These are phyloP conservation scores for Acanthisitta chloris DNA, from an alignment of 2,113 vertebrate genomes.

Conservation along the genomic window DNA sequence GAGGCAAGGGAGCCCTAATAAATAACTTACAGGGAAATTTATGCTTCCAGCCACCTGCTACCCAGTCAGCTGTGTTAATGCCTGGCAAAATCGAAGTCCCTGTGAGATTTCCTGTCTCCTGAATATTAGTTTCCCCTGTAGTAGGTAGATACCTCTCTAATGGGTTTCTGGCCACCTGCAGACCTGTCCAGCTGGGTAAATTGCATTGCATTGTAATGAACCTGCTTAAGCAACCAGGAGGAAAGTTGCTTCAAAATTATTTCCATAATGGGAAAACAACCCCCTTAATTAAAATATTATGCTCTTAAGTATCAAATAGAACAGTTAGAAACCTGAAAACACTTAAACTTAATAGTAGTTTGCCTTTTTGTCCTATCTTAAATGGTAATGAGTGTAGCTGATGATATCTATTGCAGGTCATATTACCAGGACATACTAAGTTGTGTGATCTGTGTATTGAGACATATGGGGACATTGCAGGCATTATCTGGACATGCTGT, in stretches of 20 bases:
- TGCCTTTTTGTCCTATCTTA: not conserved
- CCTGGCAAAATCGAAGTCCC: slow-evolving; percentile 63
- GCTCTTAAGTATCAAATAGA: slow-evolving; percentile 28
- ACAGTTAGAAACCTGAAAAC: not conserved
- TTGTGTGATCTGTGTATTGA: not conserved
- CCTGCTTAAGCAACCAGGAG: slow-evolving; percentile 27
- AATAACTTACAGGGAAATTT: slow-evolving; percentile 69
- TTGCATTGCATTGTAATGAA: slow-evolving; percentile 55
- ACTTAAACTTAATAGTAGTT: not conserved
- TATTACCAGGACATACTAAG: not conserved
- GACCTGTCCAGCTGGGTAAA: slow-evolving; percentile 65
- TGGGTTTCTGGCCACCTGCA: slow-evolving; percentile 64
- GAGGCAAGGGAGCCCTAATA: slow-evolving; percentile 58
- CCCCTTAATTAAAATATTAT: slow-evolving; percentile 25
- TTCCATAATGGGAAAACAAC: slow-evolving; percentile 3
- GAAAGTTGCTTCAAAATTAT: slow-evolving; percentile 30
- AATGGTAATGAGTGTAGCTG: not conserved
- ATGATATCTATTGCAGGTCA: not conserved
- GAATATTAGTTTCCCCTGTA: slow-evolving; percentile 65
- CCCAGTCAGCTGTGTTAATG: slow-evolving; percentile 66
- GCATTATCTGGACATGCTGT: slow-evolving; percentile 33
- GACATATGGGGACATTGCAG: slow-evolving; percentile 24
- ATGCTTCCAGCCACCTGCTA: slow-evolving; percentile 69
- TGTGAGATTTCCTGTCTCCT: slow-evolving; percentile 58
- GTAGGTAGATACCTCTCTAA: slow-evolving; percentile 62